Evolutionary conservation across 2,113 vertebrate genomes (phyloP).

Genomic region (Xyrauchen texanus): DNA sequence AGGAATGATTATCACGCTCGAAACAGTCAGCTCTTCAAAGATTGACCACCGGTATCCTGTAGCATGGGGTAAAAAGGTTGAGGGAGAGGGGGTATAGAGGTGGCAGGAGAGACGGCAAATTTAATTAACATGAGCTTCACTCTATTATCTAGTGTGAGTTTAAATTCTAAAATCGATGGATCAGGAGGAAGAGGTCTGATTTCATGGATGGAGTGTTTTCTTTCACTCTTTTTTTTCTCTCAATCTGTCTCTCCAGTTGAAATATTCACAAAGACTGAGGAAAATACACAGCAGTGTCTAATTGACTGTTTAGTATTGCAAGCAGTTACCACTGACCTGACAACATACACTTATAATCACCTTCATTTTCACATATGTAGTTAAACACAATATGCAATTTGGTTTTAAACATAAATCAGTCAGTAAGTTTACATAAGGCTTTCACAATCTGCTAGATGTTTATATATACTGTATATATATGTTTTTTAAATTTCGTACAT

Average conservation of each 20-base stretch:
- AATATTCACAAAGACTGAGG: conserved; percentile 32
- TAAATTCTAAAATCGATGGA: conserved; percentile 75
- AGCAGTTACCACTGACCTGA: background rate
- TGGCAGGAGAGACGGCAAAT: conserved; percentile 6
- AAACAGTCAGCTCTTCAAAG: conserved; percentile 71
- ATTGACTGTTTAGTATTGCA: background rate
- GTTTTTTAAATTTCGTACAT: too few species aligned
- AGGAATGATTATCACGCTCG: conserved; percentile 66
- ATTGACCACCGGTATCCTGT: conserved; percentile 81
- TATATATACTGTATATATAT: too few species aligned
- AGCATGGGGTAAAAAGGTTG: conserved; percentile 12
- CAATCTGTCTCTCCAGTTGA: conserved; percentile 7
- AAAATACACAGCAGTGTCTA: conserved; percentile 1
- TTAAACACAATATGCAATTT: too few species aligned
- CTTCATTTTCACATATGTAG: too few species aligned
- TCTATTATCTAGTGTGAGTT: conserved; percentile 76
- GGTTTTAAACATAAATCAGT: too few species aligned
- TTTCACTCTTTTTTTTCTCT: background rate
- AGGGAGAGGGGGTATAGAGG: conserved; percentile 2
- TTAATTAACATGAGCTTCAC: conserved; percentile 53
- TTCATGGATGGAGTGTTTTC: conserved; percentile 57
- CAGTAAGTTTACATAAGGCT: background rate
- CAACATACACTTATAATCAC: too few species aligned
- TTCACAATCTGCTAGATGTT: too few species aligned
- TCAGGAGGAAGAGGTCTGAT: conserved; percentile 62